phyloP scores from a whole-genome alignment of 2,113 vertebrate species.

The Erythrocercus mccallii region DNA sequence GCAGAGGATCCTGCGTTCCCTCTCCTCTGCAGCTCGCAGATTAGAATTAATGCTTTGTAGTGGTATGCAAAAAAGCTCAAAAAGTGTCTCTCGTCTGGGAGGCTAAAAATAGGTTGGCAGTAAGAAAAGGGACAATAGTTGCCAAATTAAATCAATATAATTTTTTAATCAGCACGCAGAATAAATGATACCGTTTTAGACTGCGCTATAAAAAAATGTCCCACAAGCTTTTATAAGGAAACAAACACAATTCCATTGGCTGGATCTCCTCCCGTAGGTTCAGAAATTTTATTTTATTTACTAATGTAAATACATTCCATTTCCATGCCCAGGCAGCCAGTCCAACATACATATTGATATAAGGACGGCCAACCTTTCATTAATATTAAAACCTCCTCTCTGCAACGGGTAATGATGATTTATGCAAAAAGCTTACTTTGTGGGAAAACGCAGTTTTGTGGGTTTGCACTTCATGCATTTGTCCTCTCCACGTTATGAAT shows the following conservation, averaged over 20 bases:
- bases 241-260: slow-evolving; percentile 5
- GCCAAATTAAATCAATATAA: slow-evolving; percentile 45
- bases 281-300: slow-evolving; percentile 44
- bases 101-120: slow-evolving; percentile 31
- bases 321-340: neutral
- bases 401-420: slow-evolving; percentile 13
- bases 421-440: slow-evolving; percentile 48
- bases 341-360: slow-evolving; percentile 57
- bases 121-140: neutral
- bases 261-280: neutral
- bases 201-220: slow-evolving; percentile 5
- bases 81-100: neutral
- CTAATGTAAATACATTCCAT: neutral
- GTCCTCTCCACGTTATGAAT: slow-evolving; percentile 4
- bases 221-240: slow-evolving; percentile 23
- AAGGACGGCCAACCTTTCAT: slow-evolving; percentile 28
- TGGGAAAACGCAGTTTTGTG: slow-evolving; percentile 40
- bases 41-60: neutral
- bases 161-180: slow-evolving; percentile 10
- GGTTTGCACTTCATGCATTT: slow-evolving; percentile 29
- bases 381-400: slow-evolving; percentile 44
- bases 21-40: neutral
- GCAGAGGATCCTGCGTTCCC: neutral
- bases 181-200: slow-evolving; percentile 2
- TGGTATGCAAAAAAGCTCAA: neutral